phyloP scores from a whole-genome alignment of 92 coral and sea anemone genomes.

The Actinostola sp. region DNA sequence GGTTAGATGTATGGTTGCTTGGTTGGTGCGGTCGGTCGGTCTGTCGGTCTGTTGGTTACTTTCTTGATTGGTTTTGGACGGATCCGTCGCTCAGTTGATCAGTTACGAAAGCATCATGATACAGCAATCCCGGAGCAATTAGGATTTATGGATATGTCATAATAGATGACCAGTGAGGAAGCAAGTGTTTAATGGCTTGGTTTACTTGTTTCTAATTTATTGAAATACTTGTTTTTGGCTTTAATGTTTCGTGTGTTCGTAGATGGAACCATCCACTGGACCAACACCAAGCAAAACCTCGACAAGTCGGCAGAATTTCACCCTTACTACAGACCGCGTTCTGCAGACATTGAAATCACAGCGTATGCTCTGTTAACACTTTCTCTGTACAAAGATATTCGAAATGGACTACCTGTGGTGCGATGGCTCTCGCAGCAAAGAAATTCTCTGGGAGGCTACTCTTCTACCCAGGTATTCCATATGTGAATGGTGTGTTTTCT shows the following conservation, averaged over 20 bases:
- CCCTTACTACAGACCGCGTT: constrained; percentile 89
- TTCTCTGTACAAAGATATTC: constrained; percentile 55
- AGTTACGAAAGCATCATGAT: no score
- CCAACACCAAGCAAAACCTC: constrained; percentile 32
- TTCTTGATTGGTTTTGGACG: neutral
- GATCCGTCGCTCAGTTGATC: neutral
- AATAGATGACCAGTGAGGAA: no score
- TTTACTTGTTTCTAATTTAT: no score
- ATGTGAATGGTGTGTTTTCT: no score
- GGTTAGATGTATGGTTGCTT: no score
- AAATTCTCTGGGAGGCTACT: constrained; percentile 88
- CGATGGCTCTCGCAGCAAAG: constrained; percentile 96
- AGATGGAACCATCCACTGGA: constrained; percentile 91
- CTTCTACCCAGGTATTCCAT: constrained; percentile 98
- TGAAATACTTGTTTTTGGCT: no score
- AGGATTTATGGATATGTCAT: no score
- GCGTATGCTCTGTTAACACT: constrained; percentile 80
- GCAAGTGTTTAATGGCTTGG: no score
- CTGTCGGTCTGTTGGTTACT: neutral
- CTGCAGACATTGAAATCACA: constrained; percentile 97
- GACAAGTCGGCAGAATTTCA: constrained; percentile 62
- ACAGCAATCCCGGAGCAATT: no score
- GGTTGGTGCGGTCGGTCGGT: neutral
- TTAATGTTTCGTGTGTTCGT: neutral
- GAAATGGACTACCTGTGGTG: constrained; percentile 71